Conservation (phyloP, 2,888 invertebrate genomes). For the Nemotelus nigrinus region DNA sequence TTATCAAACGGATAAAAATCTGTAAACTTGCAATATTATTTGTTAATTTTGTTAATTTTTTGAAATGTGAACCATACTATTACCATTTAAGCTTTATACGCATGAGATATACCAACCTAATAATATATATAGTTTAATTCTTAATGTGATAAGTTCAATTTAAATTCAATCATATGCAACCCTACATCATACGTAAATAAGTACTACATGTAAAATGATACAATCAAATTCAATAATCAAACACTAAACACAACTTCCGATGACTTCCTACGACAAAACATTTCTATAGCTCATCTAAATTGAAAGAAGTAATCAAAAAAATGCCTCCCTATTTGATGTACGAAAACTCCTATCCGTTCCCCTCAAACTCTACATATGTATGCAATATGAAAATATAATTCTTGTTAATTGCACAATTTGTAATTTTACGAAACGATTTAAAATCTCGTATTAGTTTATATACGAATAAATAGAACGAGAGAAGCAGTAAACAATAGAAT, state of each 20-base stretch:
- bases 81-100: constrained; percentile 37
- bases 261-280: background rate
- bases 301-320: no score
- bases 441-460: constrained; percentile 5
- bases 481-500: constrained; percentile 16
- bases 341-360: no score
- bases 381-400: constrained; percentile 12
- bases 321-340: no score
- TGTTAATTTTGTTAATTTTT: background rate
- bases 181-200: no score
- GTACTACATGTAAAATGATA: background rate
- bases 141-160: constrained; percentile 27
- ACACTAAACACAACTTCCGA: background rate
- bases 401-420: constrained; percentile 30
- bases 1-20: no score
- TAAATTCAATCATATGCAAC: background rate
- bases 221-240: background rate
- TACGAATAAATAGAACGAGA: background rate
- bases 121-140: background rate
- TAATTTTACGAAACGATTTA: constrained; percentile 2
- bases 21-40: constrained; percentile 13
- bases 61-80: constrained; percentile 35
- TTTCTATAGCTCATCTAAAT: no score
- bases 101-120: background rate
- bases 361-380: background rate